Conservation (phyloP, 2,797 vertebrate genomes). For the Argyrosomus regius region DNA sequence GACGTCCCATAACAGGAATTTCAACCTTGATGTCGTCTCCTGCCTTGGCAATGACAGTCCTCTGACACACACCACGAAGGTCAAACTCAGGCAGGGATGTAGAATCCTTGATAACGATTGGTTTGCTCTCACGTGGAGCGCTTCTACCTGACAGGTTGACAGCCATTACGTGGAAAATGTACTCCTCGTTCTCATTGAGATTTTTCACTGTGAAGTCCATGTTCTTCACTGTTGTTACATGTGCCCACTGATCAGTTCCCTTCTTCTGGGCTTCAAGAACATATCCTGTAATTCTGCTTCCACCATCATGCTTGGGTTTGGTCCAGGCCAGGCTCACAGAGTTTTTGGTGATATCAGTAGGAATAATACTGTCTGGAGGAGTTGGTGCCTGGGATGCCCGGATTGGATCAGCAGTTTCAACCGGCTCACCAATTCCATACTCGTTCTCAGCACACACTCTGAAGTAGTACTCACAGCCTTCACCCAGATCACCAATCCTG, state of each 20-base stretch:
- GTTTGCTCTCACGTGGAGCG: constrained; percentile 92
- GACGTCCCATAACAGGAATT: constrained; percentile 96
- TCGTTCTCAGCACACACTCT: constrained; percentile 98
- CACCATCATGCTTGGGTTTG: constrained; percentile 96
- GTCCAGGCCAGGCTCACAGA: constrained; percentile 96
- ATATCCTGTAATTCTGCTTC: constrained; percentile 96
- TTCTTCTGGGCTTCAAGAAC: constrained; percentile 98
- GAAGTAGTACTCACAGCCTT: constrained; percentile 98
- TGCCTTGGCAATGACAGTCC: constrained; percentile 93
- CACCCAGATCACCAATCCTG: constrained; percentile 89
- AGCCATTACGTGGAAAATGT: constrained; percentile 97
- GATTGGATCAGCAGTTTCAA: constrained; percentile 94
- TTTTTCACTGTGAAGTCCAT: constrained; percentile 94
- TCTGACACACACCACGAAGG: constrained; percentile 93
- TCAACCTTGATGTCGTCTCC: constrained; percentile 98
- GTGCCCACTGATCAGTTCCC: constrained; percentile 95
- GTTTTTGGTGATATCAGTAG: constrained; percentile 94
- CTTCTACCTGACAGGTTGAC: constrained; percentile 97
- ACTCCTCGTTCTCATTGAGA: constrained; percentile 97
- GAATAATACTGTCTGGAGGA: constrained; percentile 93
- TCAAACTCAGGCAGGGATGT: constrained; percentile 95
- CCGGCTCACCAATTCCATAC: constrained; percentile 95
- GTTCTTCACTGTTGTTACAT: constrained; percentile 93
- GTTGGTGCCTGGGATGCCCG: constrained; percentile 95
- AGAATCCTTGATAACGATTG: constrained; percentile 92